Base-by-base conservation (phyloP, 2,797 vertebrate species). In the Cyprinodon diabolis region DNA sequence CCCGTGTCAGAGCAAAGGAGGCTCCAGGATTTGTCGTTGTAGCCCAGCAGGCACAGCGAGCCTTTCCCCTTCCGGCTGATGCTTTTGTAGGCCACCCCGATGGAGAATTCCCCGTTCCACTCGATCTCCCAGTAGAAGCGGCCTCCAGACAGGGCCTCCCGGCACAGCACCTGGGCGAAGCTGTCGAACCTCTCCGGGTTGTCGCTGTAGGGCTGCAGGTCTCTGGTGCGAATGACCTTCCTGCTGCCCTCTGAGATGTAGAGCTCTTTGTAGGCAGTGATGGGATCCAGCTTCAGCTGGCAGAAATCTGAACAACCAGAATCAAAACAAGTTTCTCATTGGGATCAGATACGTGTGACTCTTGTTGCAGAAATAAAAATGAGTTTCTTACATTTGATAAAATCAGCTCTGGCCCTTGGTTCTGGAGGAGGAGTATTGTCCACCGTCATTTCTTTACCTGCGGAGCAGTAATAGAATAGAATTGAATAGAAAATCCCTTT, bases 121-220 rank as follows among this genome's bases (percentile, higher is more conserved):
- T 96, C 95, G 0, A 95, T 95, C 89, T 96, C 95, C 95, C 95
- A 96, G 92, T 96, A 96, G 90, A 83, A 96, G 81, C 95, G 95
- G 1, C 93, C 91, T 3, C 93, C 92, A 0, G 94, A 94, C 74
- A 96, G 84, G 4, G 91, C 93, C 76, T 96, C 95, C 0, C 94
- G 87, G 68, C 95, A 96, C 75, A 96, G 80, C 71, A 96, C 95
- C 89, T 96, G 95, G 60, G 95, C 94, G 1, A 95, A 96, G 88
- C 94, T 95, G 88, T 95, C 95, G 0, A 96, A 96, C 63, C 95
- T 86, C 75, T 96, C 95, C 0, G 91, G 23, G 86, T 19, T 92
- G 0, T 95, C 95, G 0, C 81, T 78, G 35, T 96, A 95, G 10
- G 94, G 86, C 91, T 96, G 95, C 77, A 92, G 92, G 49, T 94